Percentiles rank a stretch among this genome's conserved stretches.
Evolutionary conservation across 1,140 invertebrate genomes (phyloP).

Genomic region (Druon quercuslanigerum): DNA sequence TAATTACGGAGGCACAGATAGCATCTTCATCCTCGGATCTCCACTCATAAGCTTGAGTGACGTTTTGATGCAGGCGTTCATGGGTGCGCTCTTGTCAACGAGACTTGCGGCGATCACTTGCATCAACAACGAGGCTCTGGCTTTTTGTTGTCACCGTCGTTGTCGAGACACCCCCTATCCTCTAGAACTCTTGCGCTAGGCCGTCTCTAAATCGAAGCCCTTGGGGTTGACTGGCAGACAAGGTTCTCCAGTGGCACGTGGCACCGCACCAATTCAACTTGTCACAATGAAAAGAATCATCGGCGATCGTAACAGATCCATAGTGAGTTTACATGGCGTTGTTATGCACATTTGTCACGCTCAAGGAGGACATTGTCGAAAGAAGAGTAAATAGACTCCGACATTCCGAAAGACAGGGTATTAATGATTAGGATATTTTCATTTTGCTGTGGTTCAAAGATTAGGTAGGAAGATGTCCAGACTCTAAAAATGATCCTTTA

Average conservation of each 20-base stretch:
- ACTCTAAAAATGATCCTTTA: too few relatives aligned
- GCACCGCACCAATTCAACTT: slow-evolving; percentile 7
- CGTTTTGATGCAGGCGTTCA: slow-evolving; percentile 25
- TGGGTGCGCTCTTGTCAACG: slow-evolving; percentile 27
- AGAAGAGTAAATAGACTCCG: not conserved
- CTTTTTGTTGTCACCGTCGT: slow-evolving; percentile 26
- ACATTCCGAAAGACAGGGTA: not conserved
- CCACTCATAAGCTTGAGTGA: slow-evolving; percentile 13
- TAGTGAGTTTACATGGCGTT: slow-evolving; percentile 9
- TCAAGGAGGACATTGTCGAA: not conserved
- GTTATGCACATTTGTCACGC: slow-evolving; percentile 20
- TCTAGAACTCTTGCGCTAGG: not conserved
- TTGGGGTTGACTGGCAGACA: slow-evolving; percentile 19
- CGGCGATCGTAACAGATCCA: slow-evolving; percentile 6
- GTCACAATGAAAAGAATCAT: slow-evolving; percentile 18
- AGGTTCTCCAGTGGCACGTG: slow-evolving; percentile 6
- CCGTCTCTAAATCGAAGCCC: not conserved
- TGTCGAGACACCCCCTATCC: slow-evolving; percentile 2
- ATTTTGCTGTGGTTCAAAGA: not conserved
- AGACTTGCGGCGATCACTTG: slow-evolving; percentile 27
- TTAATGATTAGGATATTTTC: not conserved
- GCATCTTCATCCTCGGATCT: slow-evolving; percentile 21
- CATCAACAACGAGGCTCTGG: slow-evolving; percentile 15
- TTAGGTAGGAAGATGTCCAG: not conserved
- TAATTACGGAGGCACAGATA: slow-evolving; percentile 3